These are phyloP conservation scores for Ormyrus rosae DNA, from an alignment of 2,888 invertebrate genomes.

Conservation along the genomic window DNA sequence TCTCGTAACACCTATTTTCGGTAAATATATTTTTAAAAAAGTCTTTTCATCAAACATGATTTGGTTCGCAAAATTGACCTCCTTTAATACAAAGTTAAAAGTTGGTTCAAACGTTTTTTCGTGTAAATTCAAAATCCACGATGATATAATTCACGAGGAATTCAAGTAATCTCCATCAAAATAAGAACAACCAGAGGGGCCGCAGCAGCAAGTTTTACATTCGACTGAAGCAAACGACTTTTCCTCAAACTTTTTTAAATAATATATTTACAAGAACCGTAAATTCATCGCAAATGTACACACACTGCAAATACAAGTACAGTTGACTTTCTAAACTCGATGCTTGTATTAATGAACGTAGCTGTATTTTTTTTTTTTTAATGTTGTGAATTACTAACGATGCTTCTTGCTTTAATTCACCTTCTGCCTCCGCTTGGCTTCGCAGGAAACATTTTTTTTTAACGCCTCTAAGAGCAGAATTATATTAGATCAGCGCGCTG, in stretches of 20 bases:
- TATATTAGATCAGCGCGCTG: not conserved
- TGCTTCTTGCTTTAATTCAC: constrained; percentile 14
- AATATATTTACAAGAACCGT: constrained; percentile 49
- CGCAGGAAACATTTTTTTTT: not conserved
- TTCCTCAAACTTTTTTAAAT: constrained; percentile 33
- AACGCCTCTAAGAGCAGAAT: not conserved
- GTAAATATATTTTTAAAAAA: constrained; percentile 46
- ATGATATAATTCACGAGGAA: not conserved
- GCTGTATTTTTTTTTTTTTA: not conserved
- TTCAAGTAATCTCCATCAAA: not conserved
- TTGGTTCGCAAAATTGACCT: constrained; percentile 47
- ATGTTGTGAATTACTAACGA: constrained; percentile 22
- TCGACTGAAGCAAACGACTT: constrained; percentile 4
- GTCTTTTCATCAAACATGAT: constrained; percentile 34
- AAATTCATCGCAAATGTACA: constrained; percentile 44
- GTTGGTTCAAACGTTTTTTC: not conserved
- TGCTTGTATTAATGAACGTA: constrained; percentile 33
- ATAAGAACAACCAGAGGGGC: constrained; percentile 15
- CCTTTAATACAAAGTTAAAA: constrained; percentile 24
- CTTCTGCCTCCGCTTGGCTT: constrained; percentile 5
- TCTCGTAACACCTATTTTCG: constrained; percentile 41
- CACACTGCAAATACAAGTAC: constrained; percentile 31
- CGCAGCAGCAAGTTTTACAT: not conserved
- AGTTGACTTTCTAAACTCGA: constrained; percentile 49
- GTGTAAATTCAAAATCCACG: constrained; percentile 1